phyloP scores from a whole-genome alignment of 2,797 vertebrate genomes.

The Nannoperca obscura region DNA sequence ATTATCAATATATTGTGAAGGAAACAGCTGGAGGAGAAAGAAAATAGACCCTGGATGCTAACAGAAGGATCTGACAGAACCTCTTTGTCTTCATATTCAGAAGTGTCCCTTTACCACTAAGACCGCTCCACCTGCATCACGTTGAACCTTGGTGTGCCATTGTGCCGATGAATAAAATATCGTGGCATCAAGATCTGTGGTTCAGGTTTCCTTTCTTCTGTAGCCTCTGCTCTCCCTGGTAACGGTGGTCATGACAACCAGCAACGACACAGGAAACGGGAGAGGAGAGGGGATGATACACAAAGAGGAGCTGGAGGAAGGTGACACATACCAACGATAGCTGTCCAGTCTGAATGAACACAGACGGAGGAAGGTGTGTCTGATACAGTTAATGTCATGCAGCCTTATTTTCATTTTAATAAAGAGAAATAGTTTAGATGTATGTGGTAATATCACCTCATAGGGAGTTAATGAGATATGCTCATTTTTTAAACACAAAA shows the following conservation, averaged over 20 bases:
- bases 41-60: neutral
- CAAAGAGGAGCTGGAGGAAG: slow-evolving; percentile 55
- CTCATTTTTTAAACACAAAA: neutral
- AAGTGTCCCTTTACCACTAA: slow-evolving; percentile 20
- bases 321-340: slow-evolving; percentile 54
- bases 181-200: slow-evolving; percentile 75
- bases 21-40: neutral
- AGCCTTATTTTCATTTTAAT: neutral
- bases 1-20: neutral
- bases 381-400: too few species aligned
- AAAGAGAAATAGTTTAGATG: neutral
- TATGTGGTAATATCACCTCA: neutral
- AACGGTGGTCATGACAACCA: slow-evolving; percentile 86
- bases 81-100: slow-evolving; percentile 41
- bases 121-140: slow-evolving; percentile 24
- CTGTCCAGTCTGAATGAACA: slow-evolving; percentile 10
- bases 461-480: neutral
- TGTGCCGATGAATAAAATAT: slow-evolving; percentile 87
- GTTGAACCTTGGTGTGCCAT: slow-evolving; percentile 42
- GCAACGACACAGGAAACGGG: slow-evolving; percentile 74
- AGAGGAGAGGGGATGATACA: slow-evolving; percentile 57
- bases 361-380: neutral
- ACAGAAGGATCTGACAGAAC: slow-evolving; percentile 53
- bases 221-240: slow-evolving; percentile 74
- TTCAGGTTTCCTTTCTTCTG: slow-evolving; percentile 83